Evolutionary conservation across 2,113 vertebrate species (phyloP).

Genomic region (rat (Rattus norvegicus)): DNA sequence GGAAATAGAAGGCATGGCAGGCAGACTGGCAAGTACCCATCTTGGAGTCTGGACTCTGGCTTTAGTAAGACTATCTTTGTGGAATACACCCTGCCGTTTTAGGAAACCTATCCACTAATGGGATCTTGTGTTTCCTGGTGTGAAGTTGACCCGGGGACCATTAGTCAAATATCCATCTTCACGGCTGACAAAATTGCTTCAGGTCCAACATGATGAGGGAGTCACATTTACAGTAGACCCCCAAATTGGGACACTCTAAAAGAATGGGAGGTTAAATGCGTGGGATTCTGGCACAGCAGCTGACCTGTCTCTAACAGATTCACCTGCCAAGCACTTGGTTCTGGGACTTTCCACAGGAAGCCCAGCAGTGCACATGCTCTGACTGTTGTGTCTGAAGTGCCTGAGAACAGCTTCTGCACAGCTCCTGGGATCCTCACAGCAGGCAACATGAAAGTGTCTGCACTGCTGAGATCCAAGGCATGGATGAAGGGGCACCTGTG

Average conservation of each 20-base stretch:
- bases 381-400: accelerated
- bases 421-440: no score
- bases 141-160: not conserved
- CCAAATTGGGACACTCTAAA: accelerated
- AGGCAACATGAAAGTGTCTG: accelerated
- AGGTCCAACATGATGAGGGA: not conserved
- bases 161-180: not conserved
- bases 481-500: accelerated
- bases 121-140: not conserved
- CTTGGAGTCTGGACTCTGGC: not conserved
- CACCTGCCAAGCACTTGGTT: accelerated
- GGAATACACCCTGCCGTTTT: not conserved
- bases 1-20: accelerated
- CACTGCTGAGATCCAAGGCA: accelerated
- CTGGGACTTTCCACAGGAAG: no score
- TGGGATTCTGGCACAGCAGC: accelerated
- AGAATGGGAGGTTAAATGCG: not conserved
- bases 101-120: not conserved
- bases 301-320: not conserved
- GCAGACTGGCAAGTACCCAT: accelerated
- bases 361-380: no score
- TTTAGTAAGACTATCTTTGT: accelerated
- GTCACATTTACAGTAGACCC: accelerated
- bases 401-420: accelerated
- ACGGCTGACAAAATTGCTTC: not conserved